Base-by-base conservation (phyloP, 35 echinoderm and acorn worm species). In the Apostichopus parvimensis region DNA sequence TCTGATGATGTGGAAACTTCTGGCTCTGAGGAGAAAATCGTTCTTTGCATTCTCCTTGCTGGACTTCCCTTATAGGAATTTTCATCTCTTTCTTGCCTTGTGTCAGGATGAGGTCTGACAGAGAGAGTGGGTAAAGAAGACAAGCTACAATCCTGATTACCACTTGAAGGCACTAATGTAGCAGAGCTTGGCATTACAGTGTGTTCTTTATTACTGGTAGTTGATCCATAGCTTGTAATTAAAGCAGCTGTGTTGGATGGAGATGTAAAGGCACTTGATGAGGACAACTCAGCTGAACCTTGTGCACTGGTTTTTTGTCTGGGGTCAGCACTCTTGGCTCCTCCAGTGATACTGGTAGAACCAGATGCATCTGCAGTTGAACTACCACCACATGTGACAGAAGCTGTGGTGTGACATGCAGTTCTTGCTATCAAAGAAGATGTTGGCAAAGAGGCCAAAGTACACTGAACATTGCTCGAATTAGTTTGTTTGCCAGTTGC, bases 381-480 rank as follows among this genome's bases (percentile, higher is more conserved):
- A 20, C 6, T 7, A 75, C 71, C 6, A 20, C 14, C 71, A 22
- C 17, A 75, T 20, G 71, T 75, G 21, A 75, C 71, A 75, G 71
- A 18, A 20, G 71, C 7, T 75, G 6, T 22, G 15, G 17, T 75
- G 71, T 75, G 17, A 21, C 20, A 20, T 6, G 15, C 71, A 75
- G 71, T 7, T 75, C n/a, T 18, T 75, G 71, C 14, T 75, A 75
- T 75, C 17, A n/a, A 75, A 18, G 71, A 73, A 73, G 71, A n/a
- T 75, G 14, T 21, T 20, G 57, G 81, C 57, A 56, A n/a, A 58
- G 81, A 84, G 54, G 14, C 26, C 57, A 90, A 90, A 25, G 87
- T 25, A 59, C 89, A 91, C 89, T 91, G 89, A 60, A 91, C 73
- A 60, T 73, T 79, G 73, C 52, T 91, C 21, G 89, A 91, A 56